A percentile compares a stretch with the other conserved stretches of the same genome.
Evolutionary conservation across 2,113 vertebrate species (phyloP).

Genomic region (Campylorhamphus procurvoides): DNA sequence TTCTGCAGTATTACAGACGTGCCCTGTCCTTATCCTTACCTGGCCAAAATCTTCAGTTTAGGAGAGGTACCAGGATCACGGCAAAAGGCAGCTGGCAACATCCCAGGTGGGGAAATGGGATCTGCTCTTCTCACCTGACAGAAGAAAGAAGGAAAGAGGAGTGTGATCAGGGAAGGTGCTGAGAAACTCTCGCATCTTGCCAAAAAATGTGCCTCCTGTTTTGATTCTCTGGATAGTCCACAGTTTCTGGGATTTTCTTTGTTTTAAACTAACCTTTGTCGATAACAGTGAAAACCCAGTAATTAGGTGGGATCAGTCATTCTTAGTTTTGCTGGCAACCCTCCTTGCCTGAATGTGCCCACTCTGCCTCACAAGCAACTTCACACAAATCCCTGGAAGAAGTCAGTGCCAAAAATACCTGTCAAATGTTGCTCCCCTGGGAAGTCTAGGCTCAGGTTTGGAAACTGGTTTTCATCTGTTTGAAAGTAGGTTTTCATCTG

Average conservation of each 20-base stretch:
- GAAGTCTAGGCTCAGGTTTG: not conserved
- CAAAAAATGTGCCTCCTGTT: not conserved
- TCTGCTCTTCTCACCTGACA: not conserved
- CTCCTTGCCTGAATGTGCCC: not conserved
- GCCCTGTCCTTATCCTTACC: not conserved
- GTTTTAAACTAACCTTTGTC: not conserved
- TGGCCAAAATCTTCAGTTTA: not conserved
- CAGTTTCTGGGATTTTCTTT: not conserved
- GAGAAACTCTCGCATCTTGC: not conserved
- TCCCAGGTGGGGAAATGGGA: not conserved
- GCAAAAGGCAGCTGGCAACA: not conserved
- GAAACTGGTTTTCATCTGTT: not conserved
- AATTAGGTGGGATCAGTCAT: not conserved
- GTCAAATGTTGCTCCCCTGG: not conserved
- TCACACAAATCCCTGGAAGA: not conserved
- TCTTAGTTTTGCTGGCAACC: not conserved
- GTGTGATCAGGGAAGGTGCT: not conserved
- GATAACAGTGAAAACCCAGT: not conserved
- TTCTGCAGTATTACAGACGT: not conserved
- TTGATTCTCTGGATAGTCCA: not conserved
- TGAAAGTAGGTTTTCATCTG: not conserved
- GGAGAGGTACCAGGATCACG: not conserved
- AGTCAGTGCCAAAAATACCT: not conserved
- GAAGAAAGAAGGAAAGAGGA: not conserved
- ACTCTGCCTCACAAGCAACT: not conserved